These are phyloP conservation scores for Ophiothrix spiculata DNA, from an alignment of 35 echinoderm and acorn worm genomes.

Conservation along the genomic window DNA sequence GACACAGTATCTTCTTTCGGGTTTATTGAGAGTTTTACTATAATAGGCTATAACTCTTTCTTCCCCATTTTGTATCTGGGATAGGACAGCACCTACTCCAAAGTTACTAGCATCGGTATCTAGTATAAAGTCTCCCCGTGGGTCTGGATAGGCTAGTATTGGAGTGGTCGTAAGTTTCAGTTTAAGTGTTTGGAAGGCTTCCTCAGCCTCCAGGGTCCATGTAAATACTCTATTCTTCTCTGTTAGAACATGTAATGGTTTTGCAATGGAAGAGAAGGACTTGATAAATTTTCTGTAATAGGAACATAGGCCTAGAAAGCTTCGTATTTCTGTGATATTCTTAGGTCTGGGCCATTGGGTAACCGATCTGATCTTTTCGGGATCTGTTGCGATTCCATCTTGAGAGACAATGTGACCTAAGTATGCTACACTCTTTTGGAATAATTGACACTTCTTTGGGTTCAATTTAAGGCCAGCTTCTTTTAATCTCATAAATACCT, in stretches of 20 bases:
- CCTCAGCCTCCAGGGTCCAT: constrained; percentile 20
- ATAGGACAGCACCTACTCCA: constrained; percentile 48
- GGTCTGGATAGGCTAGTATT: constrained; percentile 38
- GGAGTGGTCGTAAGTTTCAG: constrained; percentile 26
- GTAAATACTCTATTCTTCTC: constrained; percentile 31
- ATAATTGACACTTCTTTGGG: constrained; percentile 48
- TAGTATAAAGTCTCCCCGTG: constrained; percentile 17
- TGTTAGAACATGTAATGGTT: constrained; percentile 33
- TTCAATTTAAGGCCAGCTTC: constrained; percentile 31
- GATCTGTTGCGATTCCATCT: constrained; percentile 28
- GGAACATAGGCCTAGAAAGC: constrained; percentile 36
- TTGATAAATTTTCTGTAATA: constrained; percentile 51
- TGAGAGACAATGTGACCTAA: constrained; percentile 44
- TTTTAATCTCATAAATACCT: constrained; percentile 35
- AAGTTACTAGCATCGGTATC: constrained; percentile 65
- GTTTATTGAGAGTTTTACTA: constrained; percentile 44
- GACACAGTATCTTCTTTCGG: constrained; percentile 63
- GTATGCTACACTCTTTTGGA: constrained; percentile 24
- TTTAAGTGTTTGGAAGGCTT: constrained; percentile 38
- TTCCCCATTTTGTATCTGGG: constrained; percentile 56
- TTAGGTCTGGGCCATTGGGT: constrained; percentile 22
- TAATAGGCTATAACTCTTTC: constrained; percentile 46
- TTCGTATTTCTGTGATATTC: constrained; percentile 35
- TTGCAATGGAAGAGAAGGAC: constrained; percentile 33
- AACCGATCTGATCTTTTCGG: constrained; percentile 26